Evolutionary conservation across 1,140 invertebrate species (phyloP).

Genomic region (Drosophila suzukii): DNA sequence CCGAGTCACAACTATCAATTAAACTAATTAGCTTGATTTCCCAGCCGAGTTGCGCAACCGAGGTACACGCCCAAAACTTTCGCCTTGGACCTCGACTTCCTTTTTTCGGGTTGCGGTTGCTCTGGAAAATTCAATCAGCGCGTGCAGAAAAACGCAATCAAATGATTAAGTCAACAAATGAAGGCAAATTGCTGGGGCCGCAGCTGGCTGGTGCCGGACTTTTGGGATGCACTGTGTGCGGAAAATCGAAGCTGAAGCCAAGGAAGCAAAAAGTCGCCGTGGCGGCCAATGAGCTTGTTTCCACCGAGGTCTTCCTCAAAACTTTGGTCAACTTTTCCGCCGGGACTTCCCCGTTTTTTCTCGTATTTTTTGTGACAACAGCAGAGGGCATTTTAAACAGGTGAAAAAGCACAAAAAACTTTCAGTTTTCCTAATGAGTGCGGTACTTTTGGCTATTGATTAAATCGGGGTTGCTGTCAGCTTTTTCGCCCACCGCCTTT

Average conservation of each 20-base stretch:
- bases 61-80: conserved; percentile 50
- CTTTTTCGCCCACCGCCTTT: conserved; percentile 12
- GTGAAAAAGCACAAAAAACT: conserved; percentile 40
- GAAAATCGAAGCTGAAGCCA: conserved; percentile 16
- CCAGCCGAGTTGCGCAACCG: conserved; percentile 28
- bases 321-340: conserved; percentile 42
- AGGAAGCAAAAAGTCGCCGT: conserved; percentile 36
- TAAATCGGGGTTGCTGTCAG: conserved; percentile 20
- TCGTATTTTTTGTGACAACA: conserved; percentile 1
- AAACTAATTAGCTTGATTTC: conserved; percentile 78
- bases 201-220: conserved; percentile 2
- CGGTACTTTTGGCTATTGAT: conserved; percentile 54
- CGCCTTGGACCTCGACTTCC: conserved; percentile 31
- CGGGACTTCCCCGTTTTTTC: not conserved
- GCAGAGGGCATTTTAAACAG: conserved; percentile 52
- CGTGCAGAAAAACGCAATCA: conserved; percentile 80
- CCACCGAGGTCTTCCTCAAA: conserved; percentile 34
- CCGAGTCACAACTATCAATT: conserved; percentile 73
- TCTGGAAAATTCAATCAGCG: conserved; percentile 71
- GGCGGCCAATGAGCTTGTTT: conserved; percentile 34
- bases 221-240: conserved; percentile 27
- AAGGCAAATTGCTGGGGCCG: conserved; percentile 72
- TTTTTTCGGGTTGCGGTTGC: conserved; percentile 16
- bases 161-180: conserved; percentile 82
- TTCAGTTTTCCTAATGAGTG: conserved; percentile 60